Evolutionary conservation across 2,113 vertebrate genomes (phyloP).

Genomic region (Cyanoramphus novaezelandiae): DNA sequence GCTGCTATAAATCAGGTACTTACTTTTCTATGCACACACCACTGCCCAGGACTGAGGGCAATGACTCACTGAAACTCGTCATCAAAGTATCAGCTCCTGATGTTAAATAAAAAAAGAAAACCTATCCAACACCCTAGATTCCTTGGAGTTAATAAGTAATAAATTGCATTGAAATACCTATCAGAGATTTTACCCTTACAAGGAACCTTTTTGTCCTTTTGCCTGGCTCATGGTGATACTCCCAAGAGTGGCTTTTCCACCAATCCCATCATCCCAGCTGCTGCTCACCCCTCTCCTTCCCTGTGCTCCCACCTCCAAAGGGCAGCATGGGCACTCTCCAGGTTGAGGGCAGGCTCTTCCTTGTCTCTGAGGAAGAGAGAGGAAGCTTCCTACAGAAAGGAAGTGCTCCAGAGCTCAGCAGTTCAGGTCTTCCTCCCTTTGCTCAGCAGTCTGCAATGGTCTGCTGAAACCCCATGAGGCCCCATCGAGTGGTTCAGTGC

Average conservation of each 20-base stretch:
- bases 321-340: neutral
- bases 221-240: neutral
- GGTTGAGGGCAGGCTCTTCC: neutral
- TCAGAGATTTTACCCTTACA: neutral
- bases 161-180: neutral
- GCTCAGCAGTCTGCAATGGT: neutral
- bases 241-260: neutral
- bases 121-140: neutral
- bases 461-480: neutral
- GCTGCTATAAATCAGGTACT: neutral
- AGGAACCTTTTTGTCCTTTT: neutral
- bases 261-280: neutral
- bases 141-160: neutral
- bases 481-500: neutral
- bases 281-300: neutral
- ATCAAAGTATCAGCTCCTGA: neutral
- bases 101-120: neutral
- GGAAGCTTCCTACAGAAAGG: neutral
- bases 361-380: neutral
- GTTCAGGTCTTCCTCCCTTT: neutral
- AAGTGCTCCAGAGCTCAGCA: neutral
- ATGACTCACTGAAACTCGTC: neutral
- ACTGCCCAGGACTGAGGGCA: neutral
- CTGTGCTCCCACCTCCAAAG: neutral
- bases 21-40: rapidly evolving